Percentiles rank a stretch among this genome's conserved stretches.
phyloP scores from a whole-genome alignment of 2,888 invertebrate species.

The Tuta absoluta region DNA sequence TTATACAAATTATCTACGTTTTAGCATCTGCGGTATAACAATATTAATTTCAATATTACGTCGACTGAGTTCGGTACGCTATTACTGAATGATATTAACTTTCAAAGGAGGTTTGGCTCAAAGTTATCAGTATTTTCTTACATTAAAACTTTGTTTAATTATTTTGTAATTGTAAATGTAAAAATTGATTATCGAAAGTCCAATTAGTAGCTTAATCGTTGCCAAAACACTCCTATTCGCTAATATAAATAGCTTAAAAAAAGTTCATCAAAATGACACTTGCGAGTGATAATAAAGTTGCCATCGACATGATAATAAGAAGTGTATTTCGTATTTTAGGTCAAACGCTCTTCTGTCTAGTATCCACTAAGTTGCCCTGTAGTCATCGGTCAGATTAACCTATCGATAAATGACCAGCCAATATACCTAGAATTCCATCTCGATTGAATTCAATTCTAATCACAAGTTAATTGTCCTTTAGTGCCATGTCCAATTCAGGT shows the following conservation, averaged over 20 bases:
- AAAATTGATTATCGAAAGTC: background rate
- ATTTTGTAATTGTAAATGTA: background rate
- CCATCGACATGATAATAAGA: too few species aligned
- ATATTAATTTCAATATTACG: conserved; percentile 1
- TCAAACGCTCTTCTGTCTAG: too few species aligned
- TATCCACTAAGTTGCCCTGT: background rate
- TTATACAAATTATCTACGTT: background rate
- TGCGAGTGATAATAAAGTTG: too few species aligned
- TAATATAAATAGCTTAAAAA: too few species aligned
- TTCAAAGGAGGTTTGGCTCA: background rate
- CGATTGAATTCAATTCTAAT: conserved; percentile 10
- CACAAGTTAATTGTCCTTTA: background rate
- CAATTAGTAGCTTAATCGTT: too few species aligned
- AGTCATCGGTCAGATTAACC: background rate
- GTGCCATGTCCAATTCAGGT: background rate
- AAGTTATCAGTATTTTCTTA: background rate
- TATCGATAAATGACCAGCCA: background rate
- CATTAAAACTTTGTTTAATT: background rate
- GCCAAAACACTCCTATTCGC: too few species aligned
- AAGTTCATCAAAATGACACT: too few species aligned
- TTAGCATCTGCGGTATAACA: background rate
- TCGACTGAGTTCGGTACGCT: background rate
- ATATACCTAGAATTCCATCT: background rate
- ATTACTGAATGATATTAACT: conserved; percentile 1
- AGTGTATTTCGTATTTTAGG: too few species aligned